Percentiles rank a stretch among this genome's conserved stretches.
Conservation (phyloP, 2,888 invertebrate genomes). For the Drosophila ezoana region DNA sequence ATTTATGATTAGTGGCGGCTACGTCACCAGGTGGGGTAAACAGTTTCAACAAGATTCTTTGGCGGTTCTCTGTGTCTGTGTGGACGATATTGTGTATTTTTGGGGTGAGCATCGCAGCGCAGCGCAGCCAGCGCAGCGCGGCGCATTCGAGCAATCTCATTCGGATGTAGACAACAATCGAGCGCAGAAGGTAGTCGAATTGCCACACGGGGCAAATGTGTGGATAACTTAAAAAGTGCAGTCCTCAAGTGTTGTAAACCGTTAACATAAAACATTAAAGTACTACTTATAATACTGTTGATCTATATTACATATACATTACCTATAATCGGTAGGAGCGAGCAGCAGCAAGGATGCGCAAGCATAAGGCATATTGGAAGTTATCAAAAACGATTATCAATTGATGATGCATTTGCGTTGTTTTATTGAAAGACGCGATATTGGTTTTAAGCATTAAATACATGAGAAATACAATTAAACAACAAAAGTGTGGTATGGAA, state of each 20-base stretch:
- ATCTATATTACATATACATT: slow-evolving; percentile 23
- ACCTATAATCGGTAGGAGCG: slow-evolving; percentile 46
- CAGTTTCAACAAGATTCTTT: slow-evolving; percentile 30
- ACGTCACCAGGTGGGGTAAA: slow-evolving; percentile 77
- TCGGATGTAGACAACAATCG: slow-evolving; percentile 67
- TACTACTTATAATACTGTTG: slow-evolving; percentile 6
- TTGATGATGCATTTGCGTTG: slow-evolving; percentile 69
- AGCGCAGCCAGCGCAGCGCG: slow-evolving; percentile 56
- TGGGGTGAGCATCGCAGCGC: slow-evolving; percentile 41
- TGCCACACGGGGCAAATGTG: slow-evolving; percentile 28
- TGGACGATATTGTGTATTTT: slow-evolving; percentile 45
- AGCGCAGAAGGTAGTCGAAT: slow-evolving; percentile 57
- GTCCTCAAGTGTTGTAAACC: slow-evolving; percentile 27
- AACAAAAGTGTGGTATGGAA: slow-evolving; percentile 58
- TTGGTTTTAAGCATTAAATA: slow-evolving; percentile 77
- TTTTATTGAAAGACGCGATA: slow-evolving; percentile 72
- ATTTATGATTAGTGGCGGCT: slow-evolving; percentile 70
- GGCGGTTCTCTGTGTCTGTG: slow-evolving; percentile 51
- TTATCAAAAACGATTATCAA: slow-evolving; percentile 59
- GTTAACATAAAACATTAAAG: slow-evolving; percentile 25
- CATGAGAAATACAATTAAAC: slow-evolving; percentile 76
- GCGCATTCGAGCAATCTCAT: slow-evolving; percentile 62
- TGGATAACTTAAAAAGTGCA: slow-evolving; percentile 46
- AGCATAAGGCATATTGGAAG: slow-evolving; percentile 55
- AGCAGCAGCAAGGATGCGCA: slow-evolving; percentile 49